Conservation (phyloP, 2,888 invertebrate genomes). For the Callinectes sapidus region DNA sequence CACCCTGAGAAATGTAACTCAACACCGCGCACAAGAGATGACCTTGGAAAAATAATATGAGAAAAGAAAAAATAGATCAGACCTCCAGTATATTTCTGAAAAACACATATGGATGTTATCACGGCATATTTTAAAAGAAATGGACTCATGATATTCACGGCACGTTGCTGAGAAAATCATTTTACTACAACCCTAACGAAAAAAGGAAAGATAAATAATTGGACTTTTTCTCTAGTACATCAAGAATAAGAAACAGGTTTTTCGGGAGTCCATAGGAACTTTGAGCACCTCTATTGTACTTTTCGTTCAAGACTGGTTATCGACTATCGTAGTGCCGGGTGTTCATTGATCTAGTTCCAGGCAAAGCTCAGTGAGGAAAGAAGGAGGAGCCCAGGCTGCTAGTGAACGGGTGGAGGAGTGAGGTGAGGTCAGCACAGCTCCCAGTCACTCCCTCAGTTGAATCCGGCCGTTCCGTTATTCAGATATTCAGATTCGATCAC, state of each 20-base stretch:
- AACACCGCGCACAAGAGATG: neutral
- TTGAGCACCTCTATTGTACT: neutral
- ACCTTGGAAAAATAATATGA: neutral
- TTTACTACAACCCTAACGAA: neutral
- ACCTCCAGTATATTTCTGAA: slow-evolving; percentile 1
- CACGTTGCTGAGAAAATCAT: neutral
- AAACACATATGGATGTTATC: slow-evolving; percentile 26
- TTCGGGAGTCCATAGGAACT: neutral
- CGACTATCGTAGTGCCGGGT: neutral
- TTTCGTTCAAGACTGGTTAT: neutral
- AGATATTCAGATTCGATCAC: neutral
- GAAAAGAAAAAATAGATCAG: neutral
- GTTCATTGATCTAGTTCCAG: neutral
- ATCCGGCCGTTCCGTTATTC: neutral
- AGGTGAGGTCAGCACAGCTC: neutral
- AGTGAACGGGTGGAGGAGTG: too few species aligned
- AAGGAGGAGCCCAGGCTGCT: neutral
- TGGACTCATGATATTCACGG: neutral
- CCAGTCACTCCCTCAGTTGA: neutral
- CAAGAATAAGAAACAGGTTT: neutral
- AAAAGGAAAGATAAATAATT: neutral
- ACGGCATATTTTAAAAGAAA: neutral
- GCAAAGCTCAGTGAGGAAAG: neutral
- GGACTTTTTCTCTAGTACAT: neutral
- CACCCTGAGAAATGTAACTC: neutral